These are phyloP conservation scores for Aphidoletes aphidimyza DNA, from an alignment of 2,888 invertebrate genomes.

Conservation along the genomic window DNA sequence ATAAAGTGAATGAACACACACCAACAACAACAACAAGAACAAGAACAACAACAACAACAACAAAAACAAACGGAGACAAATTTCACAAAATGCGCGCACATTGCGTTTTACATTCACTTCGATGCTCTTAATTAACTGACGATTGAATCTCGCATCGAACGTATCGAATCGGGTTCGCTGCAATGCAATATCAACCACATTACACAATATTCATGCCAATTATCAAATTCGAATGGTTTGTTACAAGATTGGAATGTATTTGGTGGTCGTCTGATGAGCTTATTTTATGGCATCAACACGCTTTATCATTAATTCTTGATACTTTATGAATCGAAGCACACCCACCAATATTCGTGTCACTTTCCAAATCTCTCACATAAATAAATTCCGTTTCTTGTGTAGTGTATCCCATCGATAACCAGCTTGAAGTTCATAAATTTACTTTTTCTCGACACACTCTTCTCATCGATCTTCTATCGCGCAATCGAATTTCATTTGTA, in stretches of 20 bases:
- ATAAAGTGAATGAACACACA: too few species aligned
- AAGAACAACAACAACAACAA: background rate
- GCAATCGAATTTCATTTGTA: background rate
- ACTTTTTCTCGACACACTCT: background rate
- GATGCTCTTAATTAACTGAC: conserved; percentile 28
- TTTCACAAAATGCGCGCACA: too few species aligned
- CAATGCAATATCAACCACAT: background rate
- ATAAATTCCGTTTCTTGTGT: background rate
- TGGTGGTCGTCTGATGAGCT: too few species aligned
- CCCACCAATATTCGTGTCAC: background rate
- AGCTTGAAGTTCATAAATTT: conserved; percentile 15
- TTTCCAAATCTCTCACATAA: background rate
- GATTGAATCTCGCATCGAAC: background rate
- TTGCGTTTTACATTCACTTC: background rate
- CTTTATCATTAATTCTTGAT: too few species aligned
- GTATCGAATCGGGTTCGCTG: background rate
- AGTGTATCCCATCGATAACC: background rate
- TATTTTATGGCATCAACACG: too few species aligned
- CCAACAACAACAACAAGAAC: background rate
- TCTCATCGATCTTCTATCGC: background rate
- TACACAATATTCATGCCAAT: background rate
- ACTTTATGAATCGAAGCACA: too few species aligned
- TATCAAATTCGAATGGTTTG: background rate
- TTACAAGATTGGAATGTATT: too few species aligned
- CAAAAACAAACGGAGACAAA: background rate